phyloP scores from a whole-genome alignment of 2,113 vertebrate species.

The Eulemur rufifrons region DNA sequence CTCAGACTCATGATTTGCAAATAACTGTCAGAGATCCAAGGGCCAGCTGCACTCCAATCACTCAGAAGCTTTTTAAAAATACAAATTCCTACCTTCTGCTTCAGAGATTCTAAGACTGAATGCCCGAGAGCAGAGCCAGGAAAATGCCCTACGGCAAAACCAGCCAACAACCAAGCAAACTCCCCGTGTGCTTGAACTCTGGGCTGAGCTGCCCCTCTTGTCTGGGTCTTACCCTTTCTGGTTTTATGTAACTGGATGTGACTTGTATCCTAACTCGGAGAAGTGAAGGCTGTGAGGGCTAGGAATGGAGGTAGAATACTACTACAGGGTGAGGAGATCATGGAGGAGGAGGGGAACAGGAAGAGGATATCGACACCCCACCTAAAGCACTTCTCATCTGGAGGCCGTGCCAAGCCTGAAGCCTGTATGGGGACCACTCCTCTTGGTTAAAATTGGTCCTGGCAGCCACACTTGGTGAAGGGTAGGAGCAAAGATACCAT shows the following conservation, averaged over 20 bases:
- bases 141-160: neutral
- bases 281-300: neutral
- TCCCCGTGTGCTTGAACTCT: neutral
- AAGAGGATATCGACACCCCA: neutral
- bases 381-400: neutral
- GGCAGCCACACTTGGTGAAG: neutral
- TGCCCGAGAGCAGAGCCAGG: neutral
- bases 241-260: neutral
- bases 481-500: neutral
- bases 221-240: neutral
- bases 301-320: neutral
- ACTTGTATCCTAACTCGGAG: neutral
- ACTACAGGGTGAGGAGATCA: fast-evolving
- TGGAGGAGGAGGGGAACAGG: neutral
- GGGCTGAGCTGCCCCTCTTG: neutral
- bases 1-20: neutral
- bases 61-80: neutral
- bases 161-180: neutral
- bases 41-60: neutral
- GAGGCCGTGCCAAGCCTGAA: neutral
- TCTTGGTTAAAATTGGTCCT: neutral
- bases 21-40: neutral
- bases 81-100: neutral
- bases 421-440: neutral
- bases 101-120: neutral